Percentiles rank a stretch among this genome's conserved stretches.
Conservation (phyloP, 2,797 vertebrate genomes). For the Manis crassicaudata region DNA sequence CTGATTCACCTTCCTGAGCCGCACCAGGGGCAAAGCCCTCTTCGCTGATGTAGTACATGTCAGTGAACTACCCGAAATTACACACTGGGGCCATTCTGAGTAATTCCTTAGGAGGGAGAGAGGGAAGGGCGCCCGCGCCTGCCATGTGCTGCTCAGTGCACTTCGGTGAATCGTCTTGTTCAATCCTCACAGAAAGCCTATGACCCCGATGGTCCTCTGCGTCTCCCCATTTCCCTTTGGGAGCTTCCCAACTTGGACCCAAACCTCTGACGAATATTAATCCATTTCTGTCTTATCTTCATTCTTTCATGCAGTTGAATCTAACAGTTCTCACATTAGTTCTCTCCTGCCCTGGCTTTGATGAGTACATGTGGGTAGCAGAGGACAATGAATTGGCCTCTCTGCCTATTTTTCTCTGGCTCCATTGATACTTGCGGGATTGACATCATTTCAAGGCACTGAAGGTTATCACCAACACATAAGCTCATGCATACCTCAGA, state of each 20-base stretch:
- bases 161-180: not conserved
- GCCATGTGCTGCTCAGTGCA: not conserved
- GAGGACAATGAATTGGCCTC: not conserved
- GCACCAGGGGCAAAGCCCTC: not conserved
- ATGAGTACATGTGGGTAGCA: not conserved
- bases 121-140: not conserved
- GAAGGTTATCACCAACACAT: not conserved
- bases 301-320: not conserved
- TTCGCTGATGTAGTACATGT: not conserved
- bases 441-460: not conserved
- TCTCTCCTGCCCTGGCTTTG: not conserved
- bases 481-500: not conserved
- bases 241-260: not conserved
- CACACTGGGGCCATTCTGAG: not conserved
- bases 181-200: not conserved
- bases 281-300: not conserved
- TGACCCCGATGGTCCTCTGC: accelerated
- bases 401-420: not conserved
- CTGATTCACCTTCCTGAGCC: not conserved
- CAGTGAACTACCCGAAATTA: not conserved
- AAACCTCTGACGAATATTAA: not conserved
- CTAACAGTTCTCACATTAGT: not conserved
- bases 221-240: not conserved
- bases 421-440: not conserved
- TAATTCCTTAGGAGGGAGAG: not conserved